Conservation (phyloP, 2,113 vertebrate genomes). For the Arizona elegans region DNA sequence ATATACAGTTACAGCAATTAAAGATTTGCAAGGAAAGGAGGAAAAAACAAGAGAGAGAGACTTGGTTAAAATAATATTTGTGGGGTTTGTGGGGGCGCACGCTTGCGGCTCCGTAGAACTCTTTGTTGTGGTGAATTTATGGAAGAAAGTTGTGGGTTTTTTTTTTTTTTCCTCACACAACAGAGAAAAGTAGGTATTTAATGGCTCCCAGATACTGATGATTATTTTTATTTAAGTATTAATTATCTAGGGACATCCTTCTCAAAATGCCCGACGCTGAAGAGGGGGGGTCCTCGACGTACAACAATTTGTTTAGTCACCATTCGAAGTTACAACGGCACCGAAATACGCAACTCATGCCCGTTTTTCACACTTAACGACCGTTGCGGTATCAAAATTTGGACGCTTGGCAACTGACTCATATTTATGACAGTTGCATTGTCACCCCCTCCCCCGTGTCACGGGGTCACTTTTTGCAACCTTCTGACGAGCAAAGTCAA, state of each 20-base stretch:
- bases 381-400: not conserved
- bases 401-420: too few relatives aligned
- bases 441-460: not conserved
- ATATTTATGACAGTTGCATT: not conserved
- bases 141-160: not conserved
- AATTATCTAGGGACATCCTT: not conserved
- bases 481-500: not conserved
- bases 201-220: not conserved
- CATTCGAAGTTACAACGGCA: not conserved
- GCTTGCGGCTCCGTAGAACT: not conserved
- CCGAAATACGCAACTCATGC: not conserved
- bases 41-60: not conserved
- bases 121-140: not conserved
- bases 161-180: not conserved
- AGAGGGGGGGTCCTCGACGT: not conserved
- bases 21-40: too few relatives aligned
- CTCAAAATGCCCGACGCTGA: not conserved
- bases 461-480: not conserved
- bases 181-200: not conserved
- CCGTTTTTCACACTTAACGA: not conserved
- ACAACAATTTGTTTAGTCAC: not conserved
- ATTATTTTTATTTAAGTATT: not conserved
- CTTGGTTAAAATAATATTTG: not conserved
- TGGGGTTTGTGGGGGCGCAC: fast-evolving
- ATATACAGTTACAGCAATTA: too few relatives aligned